phyloP scores from a whole-genome alignment of 2,888 invertebrate genomes.

The Dione juno region DNA sequence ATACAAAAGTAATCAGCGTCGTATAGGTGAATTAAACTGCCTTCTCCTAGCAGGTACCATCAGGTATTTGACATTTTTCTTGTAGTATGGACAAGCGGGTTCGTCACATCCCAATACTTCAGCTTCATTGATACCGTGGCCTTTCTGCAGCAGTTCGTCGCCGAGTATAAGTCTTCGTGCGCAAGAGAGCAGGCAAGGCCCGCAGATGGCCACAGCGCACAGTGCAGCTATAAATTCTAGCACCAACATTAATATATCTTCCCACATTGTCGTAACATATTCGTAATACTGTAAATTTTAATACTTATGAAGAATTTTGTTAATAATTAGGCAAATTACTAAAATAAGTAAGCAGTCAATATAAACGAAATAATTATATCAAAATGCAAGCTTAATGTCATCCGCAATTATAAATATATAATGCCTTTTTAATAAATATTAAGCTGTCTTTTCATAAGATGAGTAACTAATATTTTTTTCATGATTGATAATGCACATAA shows the following conservation, averaged over 20 bases:
- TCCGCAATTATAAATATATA: neutral
- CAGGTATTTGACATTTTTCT: conserved; percentile 69
- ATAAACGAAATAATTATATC: neutral
- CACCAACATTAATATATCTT: conserved; percentile 68
- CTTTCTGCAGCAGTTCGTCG: conserved; percentile 63
- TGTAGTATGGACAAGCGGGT: conserved; percentile 76
- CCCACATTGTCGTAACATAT: conserved; percentile 53
- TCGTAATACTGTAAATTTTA: neutral
- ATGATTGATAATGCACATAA: too few relatives aligned
- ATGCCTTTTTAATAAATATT: neutral
- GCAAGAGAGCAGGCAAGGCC: conserved; percentile 72
- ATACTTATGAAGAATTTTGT: neutral
- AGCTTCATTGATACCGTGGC: conserved; percentile 59
- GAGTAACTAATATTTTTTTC: too few relatives aligned
- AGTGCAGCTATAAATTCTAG: conserved; percentile 70
- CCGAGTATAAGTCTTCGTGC: conserved; percentile 67
- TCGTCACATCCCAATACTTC: conserved; percentile 75
- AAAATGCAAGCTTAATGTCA: neutral
- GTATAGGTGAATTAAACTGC: conserved; percentile 60
- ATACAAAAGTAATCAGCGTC: conserved; percentile 47
- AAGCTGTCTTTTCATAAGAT: neutral
- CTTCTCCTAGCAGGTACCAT: conserved; percentile 69
- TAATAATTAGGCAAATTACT: neutral
- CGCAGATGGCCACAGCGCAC: conserved; percentile 75
- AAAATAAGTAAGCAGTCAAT: neutral